Base-by-base conservation (phyloP, 2,888 invertebrate species). In the Scotopteryx bipunctaria region DNA sequence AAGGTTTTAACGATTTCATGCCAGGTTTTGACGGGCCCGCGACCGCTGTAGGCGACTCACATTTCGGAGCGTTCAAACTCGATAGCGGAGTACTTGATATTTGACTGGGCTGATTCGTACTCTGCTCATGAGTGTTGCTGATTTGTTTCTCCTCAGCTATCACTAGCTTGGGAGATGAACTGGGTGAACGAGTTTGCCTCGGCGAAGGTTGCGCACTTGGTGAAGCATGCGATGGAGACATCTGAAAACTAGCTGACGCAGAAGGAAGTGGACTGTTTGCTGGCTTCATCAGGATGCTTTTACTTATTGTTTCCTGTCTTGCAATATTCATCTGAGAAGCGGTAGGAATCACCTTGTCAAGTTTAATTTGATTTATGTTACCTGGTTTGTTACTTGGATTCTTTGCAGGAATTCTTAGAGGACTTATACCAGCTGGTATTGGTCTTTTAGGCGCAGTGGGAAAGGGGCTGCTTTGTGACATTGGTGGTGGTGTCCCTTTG, bases 111-210 rank as follows among this genome's bases (percentile, higher is more conserved):
- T 90, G 90, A 63, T 82, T 85, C 4, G 80, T 63, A 61, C 67
- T 82, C 45, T 73, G 73, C 46, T 91, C 91, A 41, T 71, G 55
- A 25, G 67, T 59, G 61, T 59, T 78, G 53, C 64, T 73, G 11
- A 73, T 67, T 69, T 90, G 90, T 64, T 90, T 91, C 42, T 90
- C 90, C 69, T 91, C 91, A 46, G 91, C 91, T 63, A 91, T 91
- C 1, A 91, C 86, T 56, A 91, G 71, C 63, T 91, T 91, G 23
- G 91, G 91, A 23, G 91, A 91, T 25, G 89, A 90, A 63, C 91
- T 91, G 15, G 91, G 91, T 13, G 91, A 91, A n/a, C 91, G 80
- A 27, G 86, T 88, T 67, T 87, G 90, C 57, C 88, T 80, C 45
- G 90, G 87, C 42, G 86, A 86, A 35, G 85, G 82, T 44, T 83